Conservation (phyloP, 2,113 vertebrate species). For the Aegotheles bennettii region DNA sequence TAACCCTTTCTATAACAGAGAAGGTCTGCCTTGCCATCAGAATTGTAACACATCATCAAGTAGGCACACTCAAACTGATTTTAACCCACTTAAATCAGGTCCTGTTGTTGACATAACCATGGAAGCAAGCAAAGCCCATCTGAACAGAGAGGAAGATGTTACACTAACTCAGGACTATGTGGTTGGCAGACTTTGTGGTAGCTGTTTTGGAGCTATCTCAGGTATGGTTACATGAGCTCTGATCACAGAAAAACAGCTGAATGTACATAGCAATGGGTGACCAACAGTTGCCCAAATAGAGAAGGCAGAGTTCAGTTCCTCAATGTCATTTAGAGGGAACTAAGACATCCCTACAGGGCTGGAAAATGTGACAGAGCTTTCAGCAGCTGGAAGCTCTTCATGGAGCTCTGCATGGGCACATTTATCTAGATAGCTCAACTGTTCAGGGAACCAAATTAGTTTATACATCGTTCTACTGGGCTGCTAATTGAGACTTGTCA, state of each 20-base stretch:
- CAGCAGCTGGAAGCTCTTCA: neutral
- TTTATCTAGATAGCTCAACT: neutral
- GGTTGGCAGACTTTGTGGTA: neutral
- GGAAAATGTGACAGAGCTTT: neutral
- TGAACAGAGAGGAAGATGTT: neutral
- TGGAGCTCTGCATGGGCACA: fast-evolving
- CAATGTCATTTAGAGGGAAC: neutral
- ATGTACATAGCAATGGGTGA: neutral
- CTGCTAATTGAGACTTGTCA: fast-evolving
- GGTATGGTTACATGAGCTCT: neutral
- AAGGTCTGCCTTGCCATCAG: neutral
- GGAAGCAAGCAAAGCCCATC: neutral
- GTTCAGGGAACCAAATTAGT: neutral
- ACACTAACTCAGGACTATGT: neutral
- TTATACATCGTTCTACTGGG: neutral
- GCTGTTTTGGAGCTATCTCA: neutral
- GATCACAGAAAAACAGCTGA: neutral
- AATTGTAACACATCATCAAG: neutral
- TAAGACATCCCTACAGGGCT: neutral
- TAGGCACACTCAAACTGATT: neutral
- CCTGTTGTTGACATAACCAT: neutral
- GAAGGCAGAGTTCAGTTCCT: neutral
- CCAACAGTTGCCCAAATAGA: neutral
- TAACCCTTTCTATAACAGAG: neutral
- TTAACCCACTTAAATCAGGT: neutral